Conservation (phyloP, 2,888 invertebrate species). For the Mythimna pallens region DNA sequence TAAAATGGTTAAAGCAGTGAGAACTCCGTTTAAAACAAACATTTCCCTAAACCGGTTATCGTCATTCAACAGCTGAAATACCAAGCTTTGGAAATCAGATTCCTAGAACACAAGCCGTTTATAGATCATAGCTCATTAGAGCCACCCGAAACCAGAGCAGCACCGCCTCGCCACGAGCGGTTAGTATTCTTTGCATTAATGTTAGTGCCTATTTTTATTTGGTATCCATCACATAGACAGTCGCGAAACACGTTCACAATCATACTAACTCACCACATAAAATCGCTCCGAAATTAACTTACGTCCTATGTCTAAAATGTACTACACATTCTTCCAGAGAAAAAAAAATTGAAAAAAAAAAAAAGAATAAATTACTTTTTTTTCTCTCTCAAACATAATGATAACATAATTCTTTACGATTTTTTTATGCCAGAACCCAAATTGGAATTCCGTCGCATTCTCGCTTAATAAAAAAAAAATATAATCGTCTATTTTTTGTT, state of each 20-base stretch:
- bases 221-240: constrained; percentile 81
- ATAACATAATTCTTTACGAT: constrained; percentile 71
- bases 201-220: constrained; percentile 81
- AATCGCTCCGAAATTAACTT: constrained; percentile 68
- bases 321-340: constrained; percentile 61
- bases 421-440: constrained; percentile 67
- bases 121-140: too few relatives aligned
- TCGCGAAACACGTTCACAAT: constrained; percentile 65
- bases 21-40: constrained; percentile 10
- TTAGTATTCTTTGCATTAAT: background rate
- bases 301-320: constrained; percentile 62
- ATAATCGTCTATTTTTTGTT: constrained; percentile 42
- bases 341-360: constrained; percentile 52
- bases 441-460: constrained; percentile 51
- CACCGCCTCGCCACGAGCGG: too few relatives aligned
- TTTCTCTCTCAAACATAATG: constrained; percentile 69
- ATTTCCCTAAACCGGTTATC: background rate
- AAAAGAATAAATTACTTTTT: constrained; percentile 76
- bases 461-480: constrained; percentile 31
- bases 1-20: background rate
- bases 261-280: constrained; percentile 63
- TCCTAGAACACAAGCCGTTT: background rate
- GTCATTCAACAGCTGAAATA: constrained; percentile 15
- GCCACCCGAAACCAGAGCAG: too few relatives aligned
- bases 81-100: constrained; percentile 10